phyloP scores from a whole-genome alignment of 1,140 invertebrate genomes.

The Drosophila yakuba region DNA sequence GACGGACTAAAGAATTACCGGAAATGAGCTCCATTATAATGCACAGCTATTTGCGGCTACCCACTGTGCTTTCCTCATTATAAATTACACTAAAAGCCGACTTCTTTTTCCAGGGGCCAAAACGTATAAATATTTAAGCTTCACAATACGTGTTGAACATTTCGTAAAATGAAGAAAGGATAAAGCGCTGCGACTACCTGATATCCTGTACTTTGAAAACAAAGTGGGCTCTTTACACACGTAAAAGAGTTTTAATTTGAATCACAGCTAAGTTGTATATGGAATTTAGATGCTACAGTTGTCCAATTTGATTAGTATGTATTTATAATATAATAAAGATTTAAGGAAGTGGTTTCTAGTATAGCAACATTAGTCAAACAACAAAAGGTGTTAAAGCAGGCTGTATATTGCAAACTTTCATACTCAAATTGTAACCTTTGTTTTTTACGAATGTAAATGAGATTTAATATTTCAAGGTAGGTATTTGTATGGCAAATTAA shows the following conservation, averaged over 20 bases:
- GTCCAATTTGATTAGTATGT: too few relatives aligned
- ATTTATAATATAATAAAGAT: too few relatives aligned
- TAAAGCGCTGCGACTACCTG: too few relatives aligned
- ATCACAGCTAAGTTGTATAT: too few relatives aligned
- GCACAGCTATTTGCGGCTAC: background rate
- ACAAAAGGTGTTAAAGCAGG: too few relatives aligned
- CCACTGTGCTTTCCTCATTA: conserved; percentile 1
- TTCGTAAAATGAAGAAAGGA: background rate
- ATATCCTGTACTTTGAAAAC: too few relatives aligned
- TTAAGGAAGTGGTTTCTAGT: too few relatives aligned
- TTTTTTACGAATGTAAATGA: background rate
- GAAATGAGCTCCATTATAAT: conserved; percentile 3
- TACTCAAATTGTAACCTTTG: background rate
- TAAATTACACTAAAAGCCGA: background rate
- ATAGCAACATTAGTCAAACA: too few relatives aligned
- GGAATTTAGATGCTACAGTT: too few relatives aligned
- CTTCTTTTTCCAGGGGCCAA: too few relatives aligned
- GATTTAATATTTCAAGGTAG: conserved; percentile 16
- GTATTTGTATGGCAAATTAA: conserved; percentile 12
- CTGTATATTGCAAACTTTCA: background rate
- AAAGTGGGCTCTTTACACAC: too few relatives aligned
- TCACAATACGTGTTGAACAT: background rate
- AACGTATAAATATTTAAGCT: background rate
- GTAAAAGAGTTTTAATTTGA: too few relatives aligned
- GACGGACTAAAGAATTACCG: background rate